Percentiles rank a stretch among this genome's conserved stretches.
phyloP scores from a whole-genome alignment of 2,888 invertebrate species.

The Drosophila quinaria region DNA sequence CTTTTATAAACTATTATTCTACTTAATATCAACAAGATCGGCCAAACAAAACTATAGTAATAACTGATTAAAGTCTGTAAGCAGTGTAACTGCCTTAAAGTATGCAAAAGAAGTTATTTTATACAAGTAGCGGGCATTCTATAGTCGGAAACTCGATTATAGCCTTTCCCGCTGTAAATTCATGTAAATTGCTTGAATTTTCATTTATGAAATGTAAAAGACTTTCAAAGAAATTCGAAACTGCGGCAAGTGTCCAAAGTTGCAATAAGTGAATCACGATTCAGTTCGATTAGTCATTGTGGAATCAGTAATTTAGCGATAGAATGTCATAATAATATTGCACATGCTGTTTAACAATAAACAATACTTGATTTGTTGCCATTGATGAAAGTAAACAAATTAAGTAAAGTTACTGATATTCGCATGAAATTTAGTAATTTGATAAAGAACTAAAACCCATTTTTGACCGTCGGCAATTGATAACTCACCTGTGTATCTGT shows the following conservation, averaged over 20 bases:
- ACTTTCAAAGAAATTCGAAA: neutral
- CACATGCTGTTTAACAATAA: constrained; percentile 2
- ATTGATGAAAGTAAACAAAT: constrained; percentile 1
- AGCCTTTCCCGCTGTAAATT: neutral
- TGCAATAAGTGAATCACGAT: constrained; percentile 6
- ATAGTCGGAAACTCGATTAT: no score
- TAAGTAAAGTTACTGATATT: neutral
- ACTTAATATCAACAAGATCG: no score
- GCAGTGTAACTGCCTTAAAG: no score
- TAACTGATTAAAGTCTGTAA: no score
- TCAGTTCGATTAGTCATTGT: constrained; percentile 9
- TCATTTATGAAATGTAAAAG: neutral
- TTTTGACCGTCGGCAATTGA: constrained; percentile 56
- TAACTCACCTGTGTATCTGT: constrained; percentile 60
- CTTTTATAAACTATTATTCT: no score
- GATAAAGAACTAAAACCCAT: neutral
- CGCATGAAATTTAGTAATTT: neutral
- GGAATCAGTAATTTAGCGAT: neutral
- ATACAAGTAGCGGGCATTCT: no score
- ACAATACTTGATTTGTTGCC: neutral
- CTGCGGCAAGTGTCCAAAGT: neutral
- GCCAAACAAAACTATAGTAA: no score
- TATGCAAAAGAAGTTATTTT: no score
- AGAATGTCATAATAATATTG: constrained; percentile 10
- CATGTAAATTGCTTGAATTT: neutral